A percentile compares a stretch with the other conserved stretches of the same genome.
These are phyloP conservation scores for Platyscapa corneri DNA, from an alignment of 1,140 invertebrate species.

Conservation along the genomic window DNA sequence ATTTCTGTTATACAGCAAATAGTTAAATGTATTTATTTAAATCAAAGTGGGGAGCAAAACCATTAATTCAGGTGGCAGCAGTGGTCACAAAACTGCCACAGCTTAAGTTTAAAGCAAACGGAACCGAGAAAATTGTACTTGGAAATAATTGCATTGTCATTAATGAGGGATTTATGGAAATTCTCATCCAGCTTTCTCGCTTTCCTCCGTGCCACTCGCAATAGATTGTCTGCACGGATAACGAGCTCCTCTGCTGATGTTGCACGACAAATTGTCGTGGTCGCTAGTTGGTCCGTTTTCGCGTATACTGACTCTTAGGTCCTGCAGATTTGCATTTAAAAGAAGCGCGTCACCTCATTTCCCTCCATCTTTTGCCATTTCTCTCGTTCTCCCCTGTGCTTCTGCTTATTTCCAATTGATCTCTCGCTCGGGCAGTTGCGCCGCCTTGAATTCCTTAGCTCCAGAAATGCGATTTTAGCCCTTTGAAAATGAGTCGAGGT, in stretches of 20 bases:
- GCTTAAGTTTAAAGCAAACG: constrained; percentile 19
- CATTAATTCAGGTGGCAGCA: not conserved
- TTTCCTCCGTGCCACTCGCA: not conserved
- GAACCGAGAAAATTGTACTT: constrained; percentile 42
- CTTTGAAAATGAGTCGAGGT: not conserved
- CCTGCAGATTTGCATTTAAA: constrained; percentile 60
- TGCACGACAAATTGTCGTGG: constrained; percentile 55
- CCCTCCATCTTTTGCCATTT: not conserved
- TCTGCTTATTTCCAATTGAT: not conserved
- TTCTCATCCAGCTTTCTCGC: constrained; percentile 51
- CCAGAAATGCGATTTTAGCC: not conserved
- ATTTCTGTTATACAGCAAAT: not conserved
- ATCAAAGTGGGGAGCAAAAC: not conserved
- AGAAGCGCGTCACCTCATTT: constrained; percentile 46
- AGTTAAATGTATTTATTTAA: constrained; percentile 2
- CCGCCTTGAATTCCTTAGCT: constrained; percentile 3
- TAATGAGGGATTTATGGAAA: constrained; percentile 60
- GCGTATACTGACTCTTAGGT: not conserved
- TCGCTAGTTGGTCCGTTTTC: constrained; percentile 38
- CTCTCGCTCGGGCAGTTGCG: not conserved
- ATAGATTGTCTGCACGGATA: constrained; percentile 20
- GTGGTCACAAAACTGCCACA: constrained; percentile 22
- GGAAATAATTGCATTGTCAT: constrained; percentile 62
- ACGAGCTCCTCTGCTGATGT: constrained; percentile 14
- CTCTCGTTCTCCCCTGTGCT: not conserved